Base-by-base conservation (phyloP, 2,888 invertebrate species). In the Galeruca laticollis region DNA sequence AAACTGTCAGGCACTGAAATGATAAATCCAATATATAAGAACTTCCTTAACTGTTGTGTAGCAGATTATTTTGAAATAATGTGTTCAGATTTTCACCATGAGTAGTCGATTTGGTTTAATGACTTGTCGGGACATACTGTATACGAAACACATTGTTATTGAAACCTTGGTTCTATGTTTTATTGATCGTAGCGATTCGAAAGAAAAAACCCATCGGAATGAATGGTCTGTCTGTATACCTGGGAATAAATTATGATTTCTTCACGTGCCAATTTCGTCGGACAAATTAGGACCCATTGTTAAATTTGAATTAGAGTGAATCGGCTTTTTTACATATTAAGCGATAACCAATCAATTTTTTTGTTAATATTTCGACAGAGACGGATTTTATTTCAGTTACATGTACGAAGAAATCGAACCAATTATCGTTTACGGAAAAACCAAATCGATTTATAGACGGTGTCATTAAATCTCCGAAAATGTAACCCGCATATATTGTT, bases 201-300 rank as follows among this genome's bases (percentile, higher is more conserved):
- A 10, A 10, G 18, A 51, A 54, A 54, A 54, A 54, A 54, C 54
- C 13, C 31, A n/a, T 54, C 54, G 11, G n/a, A 54, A 26, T 54
- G 54, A 54, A 54, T 26, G 31, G 31, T 31, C 31, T 31, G 33
- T 54, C 54, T 3, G 54, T 31, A 54, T 49, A 61, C 61, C 61
- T 61, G 61, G 51, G 13, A 31, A 61, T 51, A 61, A 35, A 51
- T 61, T 33, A 35, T 33, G 26, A 51, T 61, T 61, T 61, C 51
- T 61, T 61, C 43, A 61, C 51, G 49, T 61, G 61, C 61, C 51
- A 51, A 61, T 61, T 61, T 61, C 51, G 61, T 61, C 61, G 31
- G 51, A 61, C 61, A 51, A 61, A 61, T 61, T 61, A 61, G 61
- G 61, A 61, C 35, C 61, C 20, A 61, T 61, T 61, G 61, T 61